A percentile compares a stretch with the other conserved stretches of the same genome.
These are phyloP conservation scores for Platycercus adscitus DNA, from an alignment of 2,113 vertebrate species.

Conservation along the genomic window DNA sequence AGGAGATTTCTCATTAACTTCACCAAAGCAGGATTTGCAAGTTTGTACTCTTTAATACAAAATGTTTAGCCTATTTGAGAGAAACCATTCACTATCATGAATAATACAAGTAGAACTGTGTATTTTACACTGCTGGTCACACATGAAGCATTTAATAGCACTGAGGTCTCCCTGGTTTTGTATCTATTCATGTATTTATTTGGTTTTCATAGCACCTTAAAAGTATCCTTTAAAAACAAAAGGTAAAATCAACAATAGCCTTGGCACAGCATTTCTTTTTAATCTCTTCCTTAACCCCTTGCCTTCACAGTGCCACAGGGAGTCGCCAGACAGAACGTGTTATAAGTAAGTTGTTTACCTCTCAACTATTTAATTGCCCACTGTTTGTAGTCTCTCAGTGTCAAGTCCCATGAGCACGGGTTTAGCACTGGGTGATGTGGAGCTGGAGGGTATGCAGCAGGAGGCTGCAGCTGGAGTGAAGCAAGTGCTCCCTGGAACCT, in stretches of 20 bases:
- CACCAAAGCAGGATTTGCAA: background rate
- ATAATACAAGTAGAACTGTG: background rate
- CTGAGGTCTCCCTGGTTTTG: background rate
- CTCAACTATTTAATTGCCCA: background rate
- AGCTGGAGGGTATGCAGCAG: background rate
- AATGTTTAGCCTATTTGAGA: background rate
- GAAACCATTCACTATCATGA: background rate
- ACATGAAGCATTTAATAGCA: background rate
- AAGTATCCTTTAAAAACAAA: background rate
- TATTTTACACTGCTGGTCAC: background rate
- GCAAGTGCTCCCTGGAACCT: background rate
- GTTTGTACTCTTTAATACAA: background rate
- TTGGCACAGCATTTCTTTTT: background rate
- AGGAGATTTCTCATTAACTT: constrained; percentile 30
- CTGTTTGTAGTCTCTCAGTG: background rate
- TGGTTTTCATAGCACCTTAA: background rate
- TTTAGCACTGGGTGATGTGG: rapidly evolving
- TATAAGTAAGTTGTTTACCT: background rate
- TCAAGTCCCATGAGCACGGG: background rate
- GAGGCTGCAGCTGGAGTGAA: background rate
- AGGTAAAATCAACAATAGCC: background rate
- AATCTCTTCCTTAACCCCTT: background rate
- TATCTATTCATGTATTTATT: background rate
- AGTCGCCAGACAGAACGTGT: background rate
- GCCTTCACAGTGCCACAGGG: background rate